Conservation (phyloP, 1,140 invertebrate genomes). For the Piezodorus guildinii region DNA sequence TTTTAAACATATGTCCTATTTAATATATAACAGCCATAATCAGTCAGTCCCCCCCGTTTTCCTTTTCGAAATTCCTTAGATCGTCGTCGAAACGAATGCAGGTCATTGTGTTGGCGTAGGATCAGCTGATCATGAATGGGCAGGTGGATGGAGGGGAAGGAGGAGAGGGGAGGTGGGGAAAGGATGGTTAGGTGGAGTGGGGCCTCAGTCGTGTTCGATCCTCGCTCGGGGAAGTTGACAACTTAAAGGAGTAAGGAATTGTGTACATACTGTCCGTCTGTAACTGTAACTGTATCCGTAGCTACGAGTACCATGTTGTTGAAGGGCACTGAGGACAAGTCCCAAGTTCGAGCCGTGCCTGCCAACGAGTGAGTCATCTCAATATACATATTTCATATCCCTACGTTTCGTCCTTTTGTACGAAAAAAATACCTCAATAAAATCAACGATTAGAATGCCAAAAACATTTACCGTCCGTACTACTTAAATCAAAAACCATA, state of each 20-base stretch:
- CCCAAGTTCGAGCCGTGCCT: neutral
- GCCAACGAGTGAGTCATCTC: conserved; percentile 2
- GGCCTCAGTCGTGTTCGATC: neutral
- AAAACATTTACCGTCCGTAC: too few species aligned
- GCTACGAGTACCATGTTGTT: neutral
- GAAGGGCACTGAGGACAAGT: neutral
- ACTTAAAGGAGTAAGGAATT: neutral
- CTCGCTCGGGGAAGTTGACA: neutral
- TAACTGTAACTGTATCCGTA: neutral
- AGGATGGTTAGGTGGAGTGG: neutral
- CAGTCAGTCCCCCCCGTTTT: too few species aligned
- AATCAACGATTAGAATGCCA: too few species aligned
- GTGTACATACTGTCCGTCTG: neutral
- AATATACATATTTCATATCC: neutral
- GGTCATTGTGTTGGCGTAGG: too few species aligned
- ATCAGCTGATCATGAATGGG: neutral
- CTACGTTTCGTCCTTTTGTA: too few species aligned
- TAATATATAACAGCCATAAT: too few species aligned
- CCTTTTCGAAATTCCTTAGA: too few species aligned
- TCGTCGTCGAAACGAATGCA: too few species aligned
- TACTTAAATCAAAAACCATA: too few species aligned
- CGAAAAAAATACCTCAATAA: too few species aligned
- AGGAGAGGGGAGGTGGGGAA: neutral
- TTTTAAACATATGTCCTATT: too few species aligned
- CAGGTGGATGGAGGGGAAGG: neutral